Evolutionary conservation across 2,888 invertebrate species (phyloP).

Genomic region (Tachina grossa): DNA sequence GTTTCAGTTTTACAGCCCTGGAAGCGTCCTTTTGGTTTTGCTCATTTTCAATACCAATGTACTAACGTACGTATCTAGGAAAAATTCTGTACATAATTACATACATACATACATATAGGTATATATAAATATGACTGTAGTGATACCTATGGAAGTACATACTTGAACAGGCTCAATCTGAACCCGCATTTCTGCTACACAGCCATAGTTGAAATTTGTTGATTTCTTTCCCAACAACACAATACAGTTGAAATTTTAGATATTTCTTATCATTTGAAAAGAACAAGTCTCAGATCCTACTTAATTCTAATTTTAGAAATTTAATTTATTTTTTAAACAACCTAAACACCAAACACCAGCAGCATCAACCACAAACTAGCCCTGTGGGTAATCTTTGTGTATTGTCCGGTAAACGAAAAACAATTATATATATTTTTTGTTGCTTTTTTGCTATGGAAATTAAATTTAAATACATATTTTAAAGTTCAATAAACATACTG

Average conservation of each 20-base stretch:
- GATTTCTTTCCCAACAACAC: not conserved
- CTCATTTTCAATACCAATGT: too few relatives aligned
- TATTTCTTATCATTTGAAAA: slow-evolving; percentile 11
- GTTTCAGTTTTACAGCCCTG: too few relatives aligned
- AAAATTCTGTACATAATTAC: too few relatives aligned
- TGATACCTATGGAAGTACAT: too few relatives aligned
- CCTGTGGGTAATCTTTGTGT: not conserved
- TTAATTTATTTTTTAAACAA: not conserved
- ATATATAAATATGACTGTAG: too few relatives aligned
- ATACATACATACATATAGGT: too few relatives aligned
- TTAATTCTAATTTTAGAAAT: slow-evolving; percentile 22
- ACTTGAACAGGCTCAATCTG: too few relatives aligned
- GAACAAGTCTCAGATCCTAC: not conserved
- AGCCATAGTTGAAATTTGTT: not conserved
- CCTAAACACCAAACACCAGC: not conserved
- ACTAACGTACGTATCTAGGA: too few relatives aligned
- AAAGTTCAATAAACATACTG: slow-evolving; percentile 21
- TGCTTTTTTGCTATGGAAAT: not conserved
- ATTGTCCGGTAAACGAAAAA: not conserved
- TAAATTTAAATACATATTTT: not conserved
- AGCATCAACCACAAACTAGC: not conserved
- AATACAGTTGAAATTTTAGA: not conserved
- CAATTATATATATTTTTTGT: not conserved
- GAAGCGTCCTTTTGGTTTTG: too few relatives aligned
- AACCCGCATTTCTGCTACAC: too few relatives aligned